Conservation (phyloP, 2,113 vertebrate genomes). For the Alethe castanea region DNA sequence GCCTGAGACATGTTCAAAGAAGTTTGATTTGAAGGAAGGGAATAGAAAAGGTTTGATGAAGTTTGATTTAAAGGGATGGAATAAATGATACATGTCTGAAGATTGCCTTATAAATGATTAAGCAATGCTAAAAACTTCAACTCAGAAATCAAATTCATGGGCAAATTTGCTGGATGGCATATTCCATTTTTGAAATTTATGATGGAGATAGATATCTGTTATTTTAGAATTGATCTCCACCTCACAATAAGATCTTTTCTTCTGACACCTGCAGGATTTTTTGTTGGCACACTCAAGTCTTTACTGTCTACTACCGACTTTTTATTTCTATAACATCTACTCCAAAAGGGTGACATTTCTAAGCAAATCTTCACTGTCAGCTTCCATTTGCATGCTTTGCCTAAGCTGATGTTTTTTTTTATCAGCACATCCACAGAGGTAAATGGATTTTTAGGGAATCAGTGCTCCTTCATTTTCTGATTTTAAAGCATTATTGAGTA, state of each 20-base stretch:
- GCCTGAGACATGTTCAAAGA: neutral
- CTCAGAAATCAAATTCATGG: conserved; percentile 53
- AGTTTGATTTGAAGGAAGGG: conserved; percentile 24
- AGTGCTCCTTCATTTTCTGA: neutral
- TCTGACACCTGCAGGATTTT: conserved; percentile 19
- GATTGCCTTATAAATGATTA: conserved; percentile 67
- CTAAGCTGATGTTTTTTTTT: neutral
- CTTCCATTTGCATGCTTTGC: neutral
- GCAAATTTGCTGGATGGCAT: conserved; percentile 54
- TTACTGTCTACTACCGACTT: neutral
- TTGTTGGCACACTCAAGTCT: neutral
- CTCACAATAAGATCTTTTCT: conserved; percentile 6
- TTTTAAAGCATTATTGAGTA: neutral
- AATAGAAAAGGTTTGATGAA: conserved; percentile 17
- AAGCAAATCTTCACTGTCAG: neutral
- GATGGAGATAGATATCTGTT: conserved; percentile 63
- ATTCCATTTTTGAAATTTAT: conserved; percentile 62
- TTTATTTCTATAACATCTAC: neutral
- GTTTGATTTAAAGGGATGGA: conserved; percentile 52
- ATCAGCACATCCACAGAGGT: neutral
- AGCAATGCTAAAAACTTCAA: conserved; percentile 62
- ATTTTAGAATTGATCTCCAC: conserved; percentile 55
- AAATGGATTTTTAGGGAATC: conserved; percentile 3
- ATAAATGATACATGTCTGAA: conserved; percentile 67
- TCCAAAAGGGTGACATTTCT: neutral